Base-by-base conservation (phyloP, 2,797 vertebrate species). In the Scolopax bukidnonensis region DNA sequence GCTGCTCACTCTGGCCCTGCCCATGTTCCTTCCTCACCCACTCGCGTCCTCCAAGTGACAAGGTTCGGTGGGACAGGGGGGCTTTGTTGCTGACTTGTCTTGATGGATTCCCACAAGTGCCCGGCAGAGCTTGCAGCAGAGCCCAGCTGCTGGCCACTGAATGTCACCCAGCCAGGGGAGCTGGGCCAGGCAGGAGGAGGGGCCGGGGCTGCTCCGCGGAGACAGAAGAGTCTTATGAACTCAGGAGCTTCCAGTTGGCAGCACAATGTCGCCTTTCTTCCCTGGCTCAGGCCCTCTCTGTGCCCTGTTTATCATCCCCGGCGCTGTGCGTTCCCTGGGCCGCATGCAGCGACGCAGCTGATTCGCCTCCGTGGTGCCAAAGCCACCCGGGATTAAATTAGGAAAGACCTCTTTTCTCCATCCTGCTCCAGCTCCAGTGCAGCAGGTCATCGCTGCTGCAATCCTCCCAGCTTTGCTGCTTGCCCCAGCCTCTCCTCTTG, bases 231-330 rank as follows among this genome's bases (percentile, higher is more conserved):
- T 85, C 95, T 96, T 94, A 82, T 70, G 86, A 83, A 80, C 38
- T n/a, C 59, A 16, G 83, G 87, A 96, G 86, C 93, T 96, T 83
- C 73, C 83, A 68, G 79, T 83, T 83, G 70, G 63, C 51, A 89
- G 88, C 87, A 98, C 96, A 98, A 97, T 95, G 94, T 77, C 5
- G 24, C 80, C 96, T 96, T 98, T 98, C 97, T 98, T 97, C 54
- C 38, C 51, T 30, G 64, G n/a, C 86, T 88, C 87, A 83, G 87
- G 94, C 84, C 84, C 87, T 88, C 85, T 93, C 88, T 82, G 93
- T 95, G 89, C 83, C 80, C 81, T 18, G 33, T 96, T 94, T 84
- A 53, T 94, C 91, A 63, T 73, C 53, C 69, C 45, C 2, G 0
- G 75, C 3, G 8, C 87, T 74, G 71, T 10, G 8, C 87, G 30